Conservation (phyloP, 2,797 vertebrate species). For the Euthynnus affinis region DNA sequence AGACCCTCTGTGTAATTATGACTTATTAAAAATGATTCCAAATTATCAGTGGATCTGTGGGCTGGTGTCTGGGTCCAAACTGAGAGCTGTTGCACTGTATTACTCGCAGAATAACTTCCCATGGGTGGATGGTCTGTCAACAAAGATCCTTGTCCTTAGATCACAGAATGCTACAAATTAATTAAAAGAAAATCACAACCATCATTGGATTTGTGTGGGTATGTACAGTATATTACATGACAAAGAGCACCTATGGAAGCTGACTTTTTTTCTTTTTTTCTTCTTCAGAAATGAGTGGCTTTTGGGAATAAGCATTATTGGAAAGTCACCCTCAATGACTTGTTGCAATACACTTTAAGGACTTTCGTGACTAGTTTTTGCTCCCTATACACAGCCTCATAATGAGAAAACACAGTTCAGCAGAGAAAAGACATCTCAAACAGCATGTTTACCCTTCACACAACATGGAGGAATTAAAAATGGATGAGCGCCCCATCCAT, state of each 20-base stretch:
- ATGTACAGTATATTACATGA: slow-evolving; percentile 29
- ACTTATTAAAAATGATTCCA: slow-evolving; percentile 90
- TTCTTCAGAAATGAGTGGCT: slow-evolving; percentile 53
- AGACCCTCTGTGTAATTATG: slow-evolving; percentile 88
- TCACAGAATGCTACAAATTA: slow-evolving; percentile 67
- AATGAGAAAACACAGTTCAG: slow-evolving; percentile 87
- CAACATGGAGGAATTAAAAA: slow-evolving; percentile 90
- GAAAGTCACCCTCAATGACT: slow-evolving; percentile 69
- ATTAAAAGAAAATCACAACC: slow-evolving; percentile 61
- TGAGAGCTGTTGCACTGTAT: slow-evolving; percentile 74
- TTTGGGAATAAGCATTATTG: slow-evolving; percentile 68
- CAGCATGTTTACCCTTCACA: slow-evolving; percentile 90
- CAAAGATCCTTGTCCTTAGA: slow-evolving; percentile 70
- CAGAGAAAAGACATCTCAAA: slow-evolving; percentile 88
- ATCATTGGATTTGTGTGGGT: slow-evolving; percentile 41
- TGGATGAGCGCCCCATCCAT: slow-evolving; percentile 88
- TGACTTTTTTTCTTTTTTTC: slow-evolving; percentile 29
- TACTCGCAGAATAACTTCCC: slow-evolving; percentile 73
- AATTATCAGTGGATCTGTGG: slow-evolving; percentile 87
- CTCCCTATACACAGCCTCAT: slow-evolving; percentile 74
- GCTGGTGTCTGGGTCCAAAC: slow-evolving; percentile 84
- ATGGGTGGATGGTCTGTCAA: slow-evolving; percentile 75
- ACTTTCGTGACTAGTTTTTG: slow-evolving; percentile 80
- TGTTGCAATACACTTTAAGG: slow-evolving; percentile 75
- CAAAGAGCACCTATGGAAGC: slow-evolving; percentile 44